These are phyloP conservation scores for Drosophila diplacantha DNA, from an alignment of 2,888 invertebrate species.

Conservation along the genomic window DNA sequence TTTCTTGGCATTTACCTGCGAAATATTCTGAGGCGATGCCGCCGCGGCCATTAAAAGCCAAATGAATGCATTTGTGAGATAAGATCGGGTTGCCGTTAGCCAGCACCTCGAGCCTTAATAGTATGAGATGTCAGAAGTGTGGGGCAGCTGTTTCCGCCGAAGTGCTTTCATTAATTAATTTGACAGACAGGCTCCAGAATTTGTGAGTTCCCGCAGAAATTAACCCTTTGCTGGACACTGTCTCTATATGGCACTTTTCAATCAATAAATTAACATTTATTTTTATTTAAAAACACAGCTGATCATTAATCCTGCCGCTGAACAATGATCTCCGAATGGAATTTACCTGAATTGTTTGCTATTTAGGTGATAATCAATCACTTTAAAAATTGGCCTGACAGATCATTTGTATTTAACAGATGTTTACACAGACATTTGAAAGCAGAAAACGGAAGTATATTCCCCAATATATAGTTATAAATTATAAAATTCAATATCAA, in stretches of 20 bases:
- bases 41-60: constrained; percentile 27
- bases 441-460: not conserved
- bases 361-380: constrained; percentile 9
- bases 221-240: constrained; percentile 8
- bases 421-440: not conserved
- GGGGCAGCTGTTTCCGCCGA: constrained; percentile 24
- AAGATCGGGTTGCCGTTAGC: constrained; percentile 34
- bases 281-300: not conserved
- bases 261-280: not conserved
- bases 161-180: constrained; percentile 61
- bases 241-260: not conserved
- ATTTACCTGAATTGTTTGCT: constrained; percentile 12
- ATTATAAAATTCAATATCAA: no score
- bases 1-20: constrained; percentile 36
- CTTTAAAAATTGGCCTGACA: not conserved
- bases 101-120: constrained; percentile 16
- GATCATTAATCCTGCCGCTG: constrained; percentile 9
- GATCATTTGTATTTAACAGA: not conserved
- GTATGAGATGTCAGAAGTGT: constrained; percentile 6
- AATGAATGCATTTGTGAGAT: constrained; percentile 29
- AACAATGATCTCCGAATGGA: not conserved
- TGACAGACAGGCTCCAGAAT: constrained; percentile 45
- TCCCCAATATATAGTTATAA: no score
- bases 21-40: constrained; percentile 27
- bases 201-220: constrained; percentile 41